Evolutionary conservation across 2,888 invertebrate species (phyloP).

Genomic region (Lasioglossum figueresi): DNA sequence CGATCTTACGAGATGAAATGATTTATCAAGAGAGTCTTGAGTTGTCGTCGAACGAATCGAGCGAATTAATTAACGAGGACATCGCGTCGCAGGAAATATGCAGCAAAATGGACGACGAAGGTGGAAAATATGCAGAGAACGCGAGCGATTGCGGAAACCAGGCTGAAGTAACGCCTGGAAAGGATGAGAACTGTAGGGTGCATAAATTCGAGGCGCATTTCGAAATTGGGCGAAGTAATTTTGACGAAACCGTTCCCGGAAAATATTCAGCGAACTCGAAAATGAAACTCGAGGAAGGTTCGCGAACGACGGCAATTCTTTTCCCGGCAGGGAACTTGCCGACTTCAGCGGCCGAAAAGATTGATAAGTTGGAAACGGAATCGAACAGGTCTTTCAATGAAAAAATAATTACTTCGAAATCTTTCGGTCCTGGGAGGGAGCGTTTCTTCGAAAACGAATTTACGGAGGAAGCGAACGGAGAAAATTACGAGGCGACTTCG

Average conservation of each 20-base stretch:
- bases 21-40: neutral
- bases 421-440: neutral
- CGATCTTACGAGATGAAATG: neutral
- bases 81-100: neutral
- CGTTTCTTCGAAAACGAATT: neutral
- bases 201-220: constrained; percentile 15
- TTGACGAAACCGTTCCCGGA: neutral
- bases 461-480: neutral
- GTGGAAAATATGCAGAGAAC: neutral
- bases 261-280: neutral
- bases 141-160: constrained; percentile 14
- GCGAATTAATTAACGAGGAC: neutral
- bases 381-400: neutral
- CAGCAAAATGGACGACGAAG: neutral
- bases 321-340: neutral
- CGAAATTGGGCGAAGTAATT: constrained; percentile 1
- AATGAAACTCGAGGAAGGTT: neutral
- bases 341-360: neutral
- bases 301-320: neutral
- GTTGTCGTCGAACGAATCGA: neutral
- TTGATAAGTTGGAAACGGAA: neutral
- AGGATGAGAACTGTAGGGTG: neutral
- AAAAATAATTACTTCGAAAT: neutral
- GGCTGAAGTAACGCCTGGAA: neutral
- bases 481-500: neutral